These are phyloP conservation scores for Pluvialis apricaria DNA, from an alignment of 2,113 vertebrate genomes.

Conservation along the genomic window DNA sequence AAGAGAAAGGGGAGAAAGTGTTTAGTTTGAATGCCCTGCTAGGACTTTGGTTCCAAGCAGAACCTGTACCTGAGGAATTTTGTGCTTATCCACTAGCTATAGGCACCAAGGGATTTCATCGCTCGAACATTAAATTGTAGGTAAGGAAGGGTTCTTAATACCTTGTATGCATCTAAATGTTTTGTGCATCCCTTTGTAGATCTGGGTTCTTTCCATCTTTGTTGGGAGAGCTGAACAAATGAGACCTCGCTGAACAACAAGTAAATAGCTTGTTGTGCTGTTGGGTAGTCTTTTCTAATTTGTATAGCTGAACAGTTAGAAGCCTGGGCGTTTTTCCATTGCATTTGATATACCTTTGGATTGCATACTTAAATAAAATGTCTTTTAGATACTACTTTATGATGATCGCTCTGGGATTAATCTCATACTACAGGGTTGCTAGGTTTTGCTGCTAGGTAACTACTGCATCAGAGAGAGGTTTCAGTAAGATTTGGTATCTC, in stretches of 20 bases:
- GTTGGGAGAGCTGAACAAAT: not conserved
- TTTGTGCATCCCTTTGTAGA: not conserved
- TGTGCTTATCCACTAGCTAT: not conserved
- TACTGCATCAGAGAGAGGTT: conserved; percentile 42
- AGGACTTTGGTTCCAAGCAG: not conserved
- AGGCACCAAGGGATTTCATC: not conserved
- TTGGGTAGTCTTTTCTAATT: not conserved
- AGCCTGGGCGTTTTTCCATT: not conserved
- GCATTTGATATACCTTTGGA: not conserved
- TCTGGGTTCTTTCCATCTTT: not conserved
- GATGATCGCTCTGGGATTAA: conserved; percentile 44
- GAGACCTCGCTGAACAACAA: not conserved
- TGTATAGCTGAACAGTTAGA: not conserved
- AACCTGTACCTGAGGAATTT: not conserved
- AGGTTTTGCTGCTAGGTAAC: conserved; percentile 82
- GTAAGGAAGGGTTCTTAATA: not conserved
- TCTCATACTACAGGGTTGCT: conserved; percentile 70
- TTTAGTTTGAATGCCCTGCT: not conserved
- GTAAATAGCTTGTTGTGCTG: not conserved
- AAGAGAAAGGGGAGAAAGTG: not conserved
- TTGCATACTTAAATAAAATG: not conserved
- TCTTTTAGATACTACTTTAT: conserved; percentile 33
- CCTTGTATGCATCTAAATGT: not conserved
- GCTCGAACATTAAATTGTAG: not conserved
- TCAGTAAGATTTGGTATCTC: conserved; percentile 10